Evolutionary conservation across 2,888 invertebrate species (phyloP), one percentile per base, ranked within the genome.

Genomic region (Drosophila niveifrons): DNA sequence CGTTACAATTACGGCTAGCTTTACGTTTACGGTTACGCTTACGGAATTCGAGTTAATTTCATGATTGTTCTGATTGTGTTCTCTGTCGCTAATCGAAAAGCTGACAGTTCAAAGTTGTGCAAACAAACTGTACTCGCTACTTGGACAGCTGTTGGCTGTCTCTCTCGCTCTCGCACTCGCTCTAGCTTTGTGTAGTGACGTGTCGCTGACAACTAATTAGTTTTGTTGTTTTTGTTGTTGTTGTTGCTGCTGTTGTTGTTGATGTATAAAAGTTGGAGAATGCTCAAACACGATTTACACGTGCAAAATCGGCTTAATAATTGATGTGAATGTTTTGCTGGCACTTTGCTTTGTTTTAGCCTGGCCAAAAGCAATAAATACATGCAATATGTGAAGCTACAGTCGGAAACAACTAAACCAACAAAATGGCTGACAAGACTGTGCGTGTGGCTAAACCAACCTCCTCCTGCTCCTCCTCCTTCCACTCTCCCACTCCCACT

Each of bases 281-380:
- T 28, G 55, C 51, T 76, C 44, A 28, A 57, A 36, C 59, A 78
- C 78, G 78, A 68, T 72, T 75, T 72, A 71, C 75, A 75, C 72
- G 72, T 77, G 78, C 68, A 75, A 75, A 77, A 67, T 72, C 57
- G 72, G 67, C 73, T 75, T 64, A 77, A 75, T 75, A 77, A 75
- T 75, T 77, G 64, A 75, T 77, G 75, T 51, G 78, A 72, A 73
- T 78, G 57, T 62, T 75, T 73, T 77, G 72, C 53, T 66, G 61
- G 64, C 61, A 58, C 55, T 72, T 72, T 72, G 78, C 68, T 72
- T 72, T 77, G 72, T 65, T 77, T 46, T 61, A 56, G 69, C 63
- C 44, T 43, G 43, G 53, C 59, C 57, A 58, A 75, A 29, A 57
- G 75, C 66, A 74, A 78, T 73, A 76, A 73, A 76, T 78, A 72